Evolutionary conservation across 2,113 vertebrate genomes (phyloP).

Genomic region (Microtus oregoni): DNA sequence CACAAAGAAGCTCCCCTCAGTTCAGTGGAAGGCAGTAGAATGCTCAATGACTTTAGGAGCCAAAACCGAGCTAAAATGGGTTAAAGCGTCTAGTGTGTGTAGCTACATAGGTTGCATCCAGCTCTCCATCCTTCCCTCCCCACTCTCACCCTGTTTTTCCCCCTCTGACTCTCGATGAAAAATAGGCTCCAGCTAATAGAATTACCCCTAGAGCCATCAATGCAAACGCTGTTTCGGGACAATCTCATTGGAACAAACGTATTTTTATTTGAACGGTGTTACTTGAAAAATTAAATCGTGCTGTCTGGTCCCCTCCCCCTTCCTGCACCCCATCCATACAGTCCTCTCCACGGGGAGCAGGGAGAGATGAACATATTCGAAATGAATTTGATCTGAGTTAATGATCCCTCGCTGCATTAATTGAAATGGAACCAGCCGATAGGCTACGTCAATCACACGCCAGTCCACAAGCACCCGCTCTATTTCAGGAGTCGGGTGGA

Average conservation of each 20-base stretch:
- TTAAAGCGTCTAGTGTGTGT: slow-evolving; percentile 30
- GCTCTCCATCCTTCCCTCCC: not conserved
- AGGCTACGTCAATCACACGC: slow-evolving; percentile 25
- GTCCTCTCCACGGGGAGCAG: not conserved
- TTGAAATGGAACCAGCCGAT: slow-evolving; percentile 66
- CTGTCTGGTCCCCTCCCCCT: slow-evolving; percentile 49
- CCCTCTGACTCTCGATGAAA: slow-evolving; percentile 76
- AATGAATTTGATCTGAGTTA: slow-evolving; percentile 75
- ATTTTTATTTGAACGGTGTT: slow-evolving; percentile 84
- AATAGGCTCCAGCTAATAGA: slow-evolving; percentile 80
- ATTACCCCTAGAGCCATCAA: slow-evolving; percentile 80
- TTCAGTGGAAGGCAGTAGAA: not conserved
- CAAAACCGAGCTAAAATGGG: slow-evolving; percentile 52
- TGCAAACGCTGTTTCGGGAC: slow-evolving; percentile 83
- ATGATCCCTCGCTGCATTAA: slow-evolving; percentile 77
- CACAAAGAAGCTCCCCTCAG: fast-evolving
- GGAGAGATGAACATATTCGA: slow-evolving; percentile 36
- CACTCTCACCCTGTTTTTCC: not conserved
- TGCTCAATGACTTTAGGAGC: not conserved
- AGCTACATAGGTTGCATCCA: not conserved
- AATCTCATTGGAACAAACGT: slow-evolving; percentile 84
- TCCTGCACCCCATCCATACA: not conserved
- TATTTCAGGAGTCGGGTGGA: not conserved
- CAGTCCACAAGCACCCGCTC: not conserved
- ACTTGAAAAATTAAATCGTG: slow-evolving; percentile 84